Conservation (phyloP, 2,113 vertebrate genomes). For the Mormyrus iriodes region DNA sequence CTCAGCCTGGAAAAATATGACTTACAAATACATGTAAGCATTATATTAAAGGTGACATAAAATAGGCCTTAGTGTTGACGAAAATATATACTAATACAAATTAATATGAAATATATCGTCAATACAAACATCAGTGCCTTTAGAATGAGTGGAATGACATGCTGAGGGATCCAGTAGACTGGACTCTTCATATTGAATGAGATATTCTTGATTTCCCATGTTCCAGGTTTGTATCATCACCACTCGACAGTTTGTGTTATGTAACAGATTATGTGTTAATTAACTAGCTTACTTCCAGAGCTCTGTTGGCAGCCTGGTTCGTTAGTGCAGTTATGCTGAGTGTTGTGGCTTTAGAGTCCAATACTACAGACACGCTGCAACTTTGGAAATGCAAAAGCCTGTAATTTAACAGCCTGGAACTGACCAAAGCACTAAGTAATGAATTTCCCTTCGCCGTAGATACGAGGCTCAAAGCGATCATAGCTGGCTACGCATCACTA, state of each 20-base stretch:
- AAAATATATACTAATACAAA: not conserved
- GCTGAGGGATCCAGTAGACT: not conserved
- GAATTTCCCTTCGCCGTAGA: too few species aligned
- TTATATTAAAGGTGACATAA: not conserved
- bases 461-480: too few species aligned
- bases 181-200: not conserved
- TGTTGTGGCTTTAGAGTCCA: not conserved
- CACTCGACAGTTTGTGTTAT: not conserved
- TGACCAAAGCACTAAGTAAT: too few species aligned
- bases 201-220: not conserved
- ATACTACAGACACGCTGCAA: not conserved
- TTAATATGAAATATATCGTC: not conserved
- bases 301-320: not conserved
- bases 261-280: constrained; percentile 5
- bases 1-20: not conserved
- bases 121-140: not conserved
- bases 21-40: not conserved
- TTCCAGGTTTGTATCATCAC: not conserved
- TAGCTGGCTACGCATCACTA: too few species aligned
- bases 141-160: not conserved
- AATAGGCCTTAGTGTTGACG: not conserved
- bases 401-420: not conserved
- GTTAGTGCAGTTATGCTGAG: not conserved
- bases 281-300: constrained; percentile 8
- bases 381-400: not conserved